A percentile compares a stretch with the other conserved stretches of the same genome.
Conservation (phyloP, 37 sponge, comb jelly and placozoan species). For the Lycopodina hypogea region DNA sequence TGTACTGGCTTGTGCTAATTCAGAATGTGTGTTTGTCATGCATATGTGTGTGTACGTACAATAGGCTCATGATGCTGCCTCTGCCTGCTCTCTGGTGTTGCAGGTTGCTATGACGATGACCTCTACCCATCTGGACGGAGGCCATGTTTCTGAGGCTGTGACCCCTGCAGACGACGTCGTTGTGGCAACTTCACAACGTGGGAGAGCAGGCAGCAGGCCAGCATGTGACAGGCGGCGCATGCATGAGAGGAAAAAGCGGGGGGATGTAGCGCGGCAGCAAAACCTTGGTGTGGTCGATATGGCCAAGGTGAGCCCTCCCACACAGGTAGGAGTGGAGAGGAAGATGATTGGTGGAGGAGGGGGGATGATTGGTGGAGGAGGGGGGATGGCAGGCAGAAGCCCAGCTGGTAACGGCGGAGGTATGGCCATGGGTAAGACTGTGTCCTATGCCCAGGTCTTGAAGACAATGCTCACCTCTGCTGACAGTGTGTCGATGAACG, state of each 20-base stretch:
- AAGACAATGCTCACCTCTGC: constrained; percentile 4
- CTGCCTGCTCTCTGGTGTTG: constrained; percentile 77
- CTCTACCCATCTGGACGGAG: background rate
- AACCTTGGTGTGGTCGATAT: background rate
- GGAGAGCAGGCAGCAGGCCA: constrained; percentile 48
- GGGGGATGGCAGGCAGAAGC: background rate
- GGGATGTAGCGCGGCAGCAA: background rate
- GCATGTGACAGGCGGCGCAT: background rate
- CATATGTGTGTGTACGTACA: too few relatives aligned
- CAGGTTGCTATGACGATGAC: constrained; percentile 43
- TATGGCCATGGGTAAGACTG: background rate
- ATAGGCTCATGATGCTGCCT: constrained; percentile 25
- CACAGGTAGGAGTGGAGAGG: background rate
- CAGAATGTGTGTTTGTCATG: too few relatives aligned
- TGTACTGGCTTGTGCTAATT: too few relatives aligned
- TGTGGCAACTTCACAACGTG: constrained; percentile 32
- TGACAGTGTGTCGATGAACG: background rate
- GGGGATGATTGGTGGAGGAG: background rate
- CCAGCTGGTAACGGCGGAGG: background rate
- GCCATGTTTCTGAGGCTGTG: background rate
- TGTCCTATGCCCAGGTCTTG: constrained; percentile 44
- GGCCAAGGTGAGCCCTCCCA: background rate
- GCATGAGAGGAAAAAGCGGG: background rate
- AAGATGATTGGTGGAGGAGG: background rate
- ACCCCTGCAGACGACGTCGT: background rate